A percentile compares a stretch with the other conserved stretches of the same genome.
Conservation (phyloP, 2,888 invertebrate genomes). For the Clistopyga incitator region DNA sequence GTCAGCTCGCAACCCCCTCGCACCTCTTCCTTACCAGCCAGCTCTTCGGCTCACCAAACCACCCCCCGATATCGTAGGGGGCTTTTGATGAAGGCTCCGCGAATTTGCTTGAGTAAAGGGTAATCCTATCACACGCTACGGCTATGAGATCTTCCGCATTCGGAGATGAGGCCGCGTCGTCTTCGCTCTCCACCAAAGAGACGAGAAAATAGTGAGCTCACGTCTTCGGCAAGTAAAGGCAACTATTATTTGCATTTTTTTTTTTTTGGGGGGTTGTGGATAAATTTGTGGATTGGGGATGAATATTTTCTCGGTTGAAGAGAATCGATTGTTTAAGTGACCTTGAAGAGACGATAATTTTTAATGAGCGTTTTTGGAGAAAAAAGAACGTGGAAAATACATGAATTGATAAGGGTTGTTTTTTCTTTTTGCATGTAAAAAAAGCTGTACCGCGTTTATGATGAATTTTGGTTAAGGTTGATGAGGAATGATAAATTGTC, state of each 20-base stretch:
- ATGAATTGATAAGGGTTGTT: too few species aligned
- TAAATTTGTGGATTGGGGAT: too few species aligned
- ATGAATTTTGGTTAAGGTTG: neutral
- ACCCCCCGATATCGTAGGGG: constrained; percentile 71
- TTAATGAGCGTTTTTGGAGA: too few species aligned
- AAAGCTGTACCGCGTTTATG: neutral
- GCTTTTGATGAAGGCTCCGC: constrained; percentile 83
- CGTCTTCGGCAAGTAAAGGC: neutral
- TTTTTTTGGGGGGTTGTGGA: too few species aligned
- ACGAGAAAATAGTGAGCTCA: neutral
- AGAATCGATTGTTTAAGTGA: too few species aligned
- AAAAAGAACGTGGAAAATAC: too few species aligned
- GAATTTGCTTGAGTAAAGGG: constrained; percentile 84
- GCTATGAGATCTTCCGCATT: constrained; percentile 76
- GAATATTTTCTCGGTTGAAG: too few species aligned
- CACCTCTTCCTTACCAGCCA: constrained; percentile 59
- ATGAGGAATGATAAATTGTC: neutral
- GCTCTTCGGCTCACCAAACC: constrained; percentile 59
- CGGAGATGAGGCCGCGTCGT: constrained; percentile 57
- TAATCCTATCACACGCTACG: constrained; percentile 84
- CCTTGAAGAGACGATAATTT: too few species aligned
- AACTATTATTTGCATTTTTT: too few species aligned
- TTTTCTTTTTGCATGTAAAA: too few species aligned
- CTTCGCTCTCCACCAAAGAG: constrained; percentile 42
- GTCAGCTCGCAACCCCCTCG: constrained; percentile 48